Evolutionary conservation across 1,140 invertebrate genomes (phyloP), one percentile per base, ranked within the genome.

Genomic region (Luehdorfia chinensis): DNA sequence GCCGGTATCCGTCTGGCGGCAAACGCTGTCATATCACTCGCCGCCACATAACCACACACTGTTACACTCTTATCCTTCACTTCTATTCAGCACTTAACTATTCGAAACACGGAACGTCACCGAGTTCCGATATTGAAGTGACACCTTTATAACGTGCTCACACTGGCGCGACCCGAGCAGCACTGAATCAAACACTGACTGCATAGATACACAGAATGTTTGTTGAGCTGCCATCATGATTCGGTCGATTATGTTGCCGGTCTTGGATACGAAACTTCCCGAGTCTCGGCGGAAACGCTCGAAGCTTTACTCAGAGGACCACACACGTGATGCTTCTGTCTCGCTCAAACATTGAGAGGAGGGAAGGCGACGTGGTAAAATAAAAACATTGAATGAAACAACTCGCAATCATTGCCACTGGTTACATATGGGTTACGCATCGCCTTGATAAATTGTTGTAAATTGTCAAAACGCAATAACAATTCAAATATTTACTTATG

Each of bases 21-120:
- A 67, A 72, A 79, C 78, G 83, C 70, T 81, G 83, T 86, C 83
- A 86, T 86, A 86, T 86, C 83, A 84, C 80, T 84, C 78, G 83
- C 80, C 75, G 79, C 78, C 75, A 76, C 80, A 86, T 86, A 83
- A 87, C 85, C 80, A 85, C 77, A 81, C 78, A 80, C 75, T 75
- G 67, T 62, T 60, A 84, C 76, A 87, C 75, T 63, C 59, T 57
- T 60, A 84, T 81, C 72, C 67, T 67, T 67, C 79, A 84, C 78
- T 79, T 72, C 61, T 76, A 54, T 76, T 57, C 66, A 68, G 59
- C 75, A 84, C 79, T 71, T 43, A 59, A 75, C 60, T 70, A 66
- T 66, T 73, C 67, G 65, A 70, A 74, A 71, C 73, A 74, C 79
- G 76, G 55, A 71, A 68, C 75, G 59, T 63, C 45, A 70, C 69